A percentile compares a stretch with the other conserved stretches of the same genome.
Evolutionary conservation across 2,113 vertebrate species (phyloP).

Genomic region (Ophthalmotilapia sp.): DNA sequence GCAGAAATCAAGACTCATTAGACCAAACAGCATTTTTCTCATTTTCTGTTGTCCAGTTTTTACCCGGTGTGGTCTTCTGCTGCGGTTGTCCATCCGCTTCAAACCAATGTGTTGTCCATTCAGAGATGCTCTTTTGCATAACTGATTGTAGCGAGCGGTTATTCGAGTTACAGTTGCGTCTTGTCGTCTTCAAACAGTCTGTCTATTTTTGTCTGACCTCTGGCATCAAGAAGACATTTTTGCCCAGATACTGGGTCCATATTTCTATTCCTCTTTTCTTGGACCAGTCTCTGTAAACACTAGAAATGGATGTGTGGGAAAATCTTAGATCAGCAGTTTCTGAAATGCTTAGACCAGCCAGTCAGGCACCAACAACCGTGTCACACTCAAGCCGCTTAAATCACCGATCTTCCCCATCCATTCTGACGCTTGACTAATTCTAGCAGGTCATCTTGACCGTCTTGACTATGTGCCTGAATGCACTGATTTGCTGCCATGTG

Average conservation of each 20-base stretch:
- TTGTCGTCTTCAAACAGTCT: background rate
- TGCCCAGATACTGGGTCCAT: accelerated
- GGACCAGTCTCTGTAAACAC: background rate
- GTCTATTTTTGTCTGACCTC: background rate
- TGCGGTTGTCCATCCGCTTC: accelerated
- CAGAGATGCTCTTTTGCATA: background rate
- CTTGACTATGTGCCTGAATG: background rate
- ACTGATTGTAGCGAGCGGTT: background rate
- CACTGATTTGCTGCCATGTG: background rate
- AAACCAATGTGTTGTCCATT: background rate
- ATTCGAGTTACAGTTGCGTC: background rate
- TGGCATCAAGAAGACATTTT: background rate
- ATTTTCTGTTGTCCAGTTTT: background rate
- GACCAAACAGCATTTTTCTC: background rate
- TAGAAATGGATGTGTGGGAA: background rate
- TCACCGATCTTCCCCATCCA: background rate
- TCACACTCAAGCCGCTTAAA: background rate
- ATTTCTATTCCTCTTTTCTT: background rate
- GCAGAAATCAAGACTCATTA: background rate
- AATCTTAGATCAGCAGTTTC: background rate
- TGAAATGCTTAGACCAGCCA: background rate
- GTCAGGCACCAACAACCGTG: background rate
- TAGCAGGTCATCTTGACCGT: background rate
- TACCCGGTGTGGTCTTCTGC: background rate
- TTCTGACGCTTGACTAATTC: background rate